phyloP scores from a whole-genome alignment of 2,888 invertebrate species.

The Myathropa florea region DNA sequence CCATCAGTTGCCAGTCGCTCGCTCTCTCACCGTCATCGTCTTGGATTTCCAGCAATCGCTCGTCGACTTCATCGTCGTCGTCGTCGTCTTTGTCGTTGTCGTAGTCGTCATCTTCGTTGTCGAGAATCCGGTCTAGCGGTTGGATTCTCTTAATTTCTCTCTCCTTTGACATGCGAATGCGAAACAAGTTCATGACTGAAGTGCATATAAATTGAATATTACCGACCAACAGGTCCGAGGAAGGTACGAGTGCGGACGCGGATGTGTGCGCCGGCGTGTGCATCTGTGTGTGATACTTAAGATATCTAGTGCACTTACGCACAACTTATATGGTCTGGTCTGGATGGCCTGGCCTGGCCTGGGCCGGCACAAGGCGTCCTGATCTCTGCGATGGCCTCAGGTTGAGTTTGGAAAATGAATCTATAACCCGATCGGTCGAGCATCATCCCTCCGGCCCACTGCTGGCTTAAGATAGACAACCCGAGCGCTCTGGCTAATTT shows the following conservation, averaged over 20 bases:
- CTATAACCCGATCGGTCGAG: slow-evolving; percentile 11
- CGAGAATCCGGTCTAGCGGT: slow-evolving; percentile 56
- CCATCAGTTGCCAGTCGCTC: slow-evolving; percentile 6
- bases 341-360: slow-evolving; percentile 17
- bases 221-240: slow-evolving; percentile 68
- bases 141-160: slow-evolving; percentile 69
- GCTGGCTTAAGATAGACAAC: slow-evolving; percentile 48
- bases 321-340: slow-evolving; percentile 62
- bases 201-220: slow-evolving; percentile 71
- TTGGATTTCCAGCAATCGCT: slow-evolving; percentile 9
- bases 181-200: slow-evolving; percentile 71
- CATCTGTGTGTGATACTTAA: slow-evolving; percentile 65
- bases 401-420: slow-evolving; percentile 55
- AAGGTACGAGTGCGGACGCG: too few species aligned
- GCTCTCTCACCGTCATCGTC: slow-evolving; percentile 19
- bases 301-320: slow-evolving; percentile 70
- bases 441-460: background rate
- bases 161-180: slow-evolving; percentile 70
- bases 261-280: slow-evolving; percentile 7
- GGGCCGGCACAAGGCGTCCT: slow-evolving; percentile 51
- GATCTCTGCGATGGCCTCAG: slow-evolving; percentile 62
- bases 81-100: slow-evolving; percentile 32
- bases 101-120: background rate
- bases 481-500: slow-evolving; percentile 58
- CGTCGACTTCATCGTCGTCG: slow-evolving; percentile 18